Evolutionary conservation across 2,113 vertebrate genomes (phyloP).

Genomic region (Felis chaus): DNA sequence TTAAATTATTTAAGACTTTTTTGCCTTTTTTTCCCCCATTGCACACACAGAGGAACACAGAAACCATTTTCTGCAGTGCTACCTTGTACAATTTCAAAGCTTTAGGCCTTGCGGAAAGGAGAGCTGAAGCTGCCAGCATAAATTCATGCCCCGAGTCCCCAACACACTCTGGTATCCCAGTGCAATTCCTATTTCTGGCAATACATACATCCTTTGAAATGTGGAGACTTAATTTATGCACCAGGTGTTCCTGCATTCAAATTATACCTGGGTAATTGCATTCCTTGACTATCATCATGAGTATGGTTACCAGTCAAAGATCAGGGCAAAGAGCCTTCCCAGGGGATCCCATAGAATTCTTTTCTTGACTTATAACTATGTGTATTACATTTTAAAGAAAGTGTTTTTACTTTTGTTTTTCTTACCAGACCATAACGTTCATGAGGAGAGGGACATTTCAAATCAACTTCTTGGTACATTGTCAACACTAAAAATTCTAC

Average conservation of each 20-base stretch:
- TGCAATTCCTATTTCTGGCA: neutral
- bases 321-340: neutral
- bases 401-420: neutral
- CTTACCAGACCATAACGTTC: neutral
- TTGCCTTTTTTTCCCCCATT: neutral
- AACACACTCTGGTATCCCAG: neutral
- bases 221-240: neutral
- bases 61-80: neutral
- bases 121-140: neutral
- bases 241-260: neutral
- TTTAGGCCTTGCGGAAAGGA: neutral
- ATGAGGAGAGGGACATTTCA: neutral
- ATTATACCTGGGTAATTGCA: neutral
- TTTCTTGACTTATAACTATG: neutral
- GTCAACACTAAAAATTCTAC: neutral
- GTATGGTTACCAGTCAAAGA: neutral
- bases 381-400: neutral
- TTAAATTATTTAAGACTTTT: slow-evolving; percentile 30
- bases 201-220: neutral
- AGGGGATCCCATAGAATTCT: neutral
- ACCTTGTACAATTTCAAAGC: neutral
- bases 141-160: neutral
- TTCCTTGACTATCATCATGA: neutral
- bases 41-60: neutral
- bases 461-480: neutral